Conservation (phyloP, 2,113 vertebrate species). For the Brienomyrus longianalis region DNA sequence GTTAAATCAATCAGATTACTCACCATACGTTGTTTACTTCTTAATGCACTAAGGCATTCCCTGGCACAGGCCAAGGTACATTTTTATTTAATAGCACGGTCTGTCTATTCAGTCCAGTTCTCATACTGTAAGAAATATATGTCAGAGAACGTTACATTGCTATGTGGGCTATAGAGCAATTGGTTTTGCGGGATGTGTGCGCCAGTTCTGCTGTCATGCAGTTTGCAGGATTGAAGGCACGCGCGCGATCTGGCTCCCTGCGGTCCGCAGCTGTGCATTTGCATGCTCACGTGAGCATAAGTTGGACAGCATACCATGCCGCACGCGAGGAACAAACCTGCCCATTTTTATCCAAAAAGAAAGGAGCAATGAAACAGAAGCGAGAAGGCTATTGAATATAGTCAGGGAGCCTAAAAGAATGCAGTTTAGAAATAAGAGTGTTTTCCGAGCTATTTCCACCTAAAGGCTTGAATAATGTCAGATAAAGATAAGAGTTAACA, state of each 20-base stretch:
- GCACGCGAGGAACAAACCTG: not conserved
- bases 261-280: conserved; percentile 6
- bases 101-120: not conserved
- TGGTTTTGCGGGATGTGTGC: not conserved
- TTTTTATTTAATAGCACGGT: not conserved
- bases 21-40: not conserved
- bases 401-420: not conserved
- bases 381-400: not conserved
- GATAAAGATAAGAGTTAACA: not conserved
- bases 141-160: not conserved
- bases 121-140: not conserved
- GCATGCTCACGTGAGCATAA: not conserved
- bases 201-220: not conserved
- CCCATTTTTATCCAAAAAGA: not conserved
- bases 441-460: not conserved
- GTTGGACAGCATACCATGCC: not conserved
- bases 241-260: not conserved
- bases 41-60: not conserved
- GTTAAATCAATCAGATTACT: not conserved
- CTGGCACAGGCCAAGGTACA: not conserved
- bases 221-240: not conserved
- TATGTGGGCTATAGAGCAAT: not conserved
- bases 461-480: not conserved
- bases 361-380: not conserved
- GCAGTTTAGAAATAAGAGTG: not conserved